Evolutionary conservation across 64 coral and sea anemone genomes (phyloP).

Genomic region (Montipora sp.): DNA sequence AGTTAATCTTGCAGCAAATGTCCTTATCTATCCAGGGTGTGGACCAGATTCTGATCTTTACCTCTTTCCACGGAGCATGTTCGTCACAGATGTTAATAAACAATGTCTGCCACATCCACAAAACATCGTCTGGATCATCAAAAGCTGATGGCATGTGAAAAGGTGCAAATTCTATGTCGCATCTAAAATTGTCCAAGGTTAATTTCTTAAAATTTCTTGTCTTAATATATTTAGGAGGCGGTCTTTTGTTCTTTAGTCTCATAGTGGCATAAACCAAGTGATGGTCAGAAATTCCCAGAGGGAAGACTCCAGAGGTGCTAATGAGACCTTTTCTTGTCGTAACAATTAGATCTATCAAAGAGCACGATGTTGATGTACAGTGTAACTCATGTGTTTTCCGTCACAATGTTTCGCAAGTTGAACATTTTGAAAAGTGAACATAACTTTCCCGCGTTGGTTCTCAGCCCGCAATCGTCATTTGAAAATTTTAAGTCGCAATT

Average conservation of each 20-base stretch:
- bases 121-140: constrained; percentile 1
- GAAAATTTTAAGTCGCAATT: constrained; percentile 33
- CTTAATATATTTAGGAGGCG: constrained; percentile 12
- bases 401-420: constrained; percentile 11
- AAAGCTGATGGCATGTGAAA: not conserved
- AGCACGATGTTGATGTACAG: not conserved
- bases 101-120: constrained; percentile 30
- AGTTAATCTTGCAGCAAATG: constrained; percentile 27
- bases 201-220: constrained; percentile 42
- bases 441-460: not conserved
- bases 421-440: not conserved
- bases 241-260: no score
- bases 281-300: no score
- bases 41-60: constrained; percentile 26
- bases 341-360: constrained; percentile 41
- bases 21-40: constrained; percentile 17
- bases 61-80: constrained; percentile 28
- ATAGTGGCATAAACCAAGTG: no score
- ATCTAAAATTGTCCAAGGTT: constrained; percentile 7
- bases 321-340: not conserved
- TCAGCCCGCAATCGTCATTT: not conserved
- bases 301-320: no score
- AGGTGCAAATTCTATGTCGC: not conserved
- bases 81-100: constrained; percentile 17
- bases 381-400: not conserved